phyloP scores from a whole-genome alignment of 2,797 vertebrate genomes.

The Serranus cabrilla region DNA sequence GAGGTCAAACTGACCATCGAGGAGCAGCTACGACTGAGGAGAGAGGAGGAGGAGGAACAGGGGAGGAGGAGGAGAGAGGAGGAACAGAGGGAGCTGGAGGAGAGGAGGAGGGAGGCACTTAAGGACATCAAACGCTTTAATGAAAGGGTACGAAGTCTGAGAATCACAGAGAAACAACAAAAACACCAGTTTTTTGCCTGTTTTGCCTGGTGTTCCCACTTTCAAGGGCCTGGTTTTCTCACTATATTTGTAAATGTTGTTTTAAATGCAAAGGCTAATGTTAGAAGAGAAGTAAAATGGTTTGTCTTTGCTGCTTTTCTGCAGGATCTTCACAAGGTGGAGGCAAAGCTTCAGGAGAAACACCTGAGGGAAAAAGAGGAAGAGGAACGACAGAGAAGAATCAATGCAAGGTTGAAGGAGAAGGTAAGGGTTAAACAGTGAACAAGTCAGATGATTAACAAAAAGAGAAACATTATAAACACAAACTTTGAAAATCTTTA shows the following conservation, averaged over 20 bases:
- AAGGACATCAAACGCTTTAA: conserved; percentile 87
- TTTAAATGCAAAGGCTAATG: background rate
- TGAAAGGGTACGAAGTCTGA: conserved; percentile 83
- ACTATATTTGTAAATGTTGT: background rate
- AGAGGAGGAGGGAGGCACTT: conserved; percentile 82
- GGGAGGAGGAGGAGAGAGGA: conserved; percentile 80
- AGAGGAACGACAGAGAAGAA: conserved; percentile 84
- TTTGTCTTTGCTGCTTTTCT: conserved; percentile 24
- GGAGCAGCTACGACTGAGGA: conserved; percentile 83
- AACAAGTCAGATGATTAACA: background rate
- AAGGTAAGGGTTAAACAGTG: conserved; percentile 81
- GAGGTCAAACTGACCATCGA: conserved; percentile 87
- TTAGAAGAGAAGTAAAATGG: background rate
- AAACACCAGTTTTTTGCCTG: background rate
- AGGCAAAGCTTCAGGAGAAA: conserved; percentile 86
- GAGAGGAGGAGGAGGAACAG: conserved; percentile 84
- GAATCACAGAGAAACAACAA: background rate
- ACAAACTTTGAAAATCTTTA: background rate
- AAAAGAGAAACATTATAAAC: background rate
- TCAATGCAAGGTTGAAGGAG: conserved; percentile 87
- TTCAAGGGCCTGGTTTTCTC: background rate
- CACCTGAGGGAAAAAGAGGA: conserved; percentile 85
- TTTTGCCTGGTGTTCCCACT: background rate
- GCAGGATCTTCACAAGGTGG: conserved; percentile 90
- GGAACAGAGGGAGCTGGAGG: conserved; percentile 84